Base-by-base conservation (phyloP, 1,140 invertebrate genomes). In the Aricia agestis region DNA sequence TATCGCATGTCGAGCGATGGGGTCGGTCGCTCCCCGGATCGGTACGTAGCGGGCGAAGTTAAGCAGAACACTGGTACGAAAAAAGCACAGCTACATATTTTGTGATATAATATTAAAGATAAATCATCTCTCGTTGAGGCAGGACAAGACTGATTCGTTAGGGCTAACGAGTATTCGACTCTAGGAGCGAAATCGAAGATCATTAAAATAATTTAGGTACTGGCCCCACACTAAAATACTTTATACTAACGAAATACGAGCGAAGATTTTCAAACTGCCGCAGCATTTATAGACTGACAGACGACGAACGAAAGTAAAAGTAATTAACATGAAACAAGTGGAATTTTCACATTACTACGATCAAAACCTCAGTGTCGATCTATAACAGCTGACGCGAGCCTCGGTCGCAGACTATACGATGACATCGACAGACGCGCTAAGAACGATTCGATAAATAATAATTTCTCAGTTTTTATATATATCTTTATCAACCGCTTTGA, bases 51-150 rank as follows among this genome's bases (percentile, higher is more conserved):
- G 19, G 58, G 58, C 59, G 36, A 36, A 25, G 41, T 70, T 72
- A 86, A 83, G 79, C 82, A 71, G 79, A 82, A 85, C 86, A 85
- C 77, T 77, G 80, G 83, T 82, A 86, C 81, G 73, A 74, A 79
- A 66, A 74, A 73, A 74, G 78, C 80, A 84, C 78, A 75, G 77
- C 73, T 72, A 71, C 76, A 78, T 78, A 78, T 81, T 84, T 83
- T 81, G 79, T 81, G 82, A 85, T 86, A 84, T 71, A 84, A 83
- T 82, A 59, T 69, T 59, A 36, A 79, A 17, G 25, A 36, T 69
- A 59, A 69, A 69, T 61, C 11, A 59, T 11, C 31, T 63, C 73
- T 77, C 75, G 78, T 77, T 76, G 77, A 82, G 79, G 80, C 79
- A 83, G 80, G 81, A 84, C 78, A 77, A 82, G 78, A 86, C 78